Conservation (phyloP, 2,888 invertebrate genomes). For the Trachelus troglodyta region DNA sequence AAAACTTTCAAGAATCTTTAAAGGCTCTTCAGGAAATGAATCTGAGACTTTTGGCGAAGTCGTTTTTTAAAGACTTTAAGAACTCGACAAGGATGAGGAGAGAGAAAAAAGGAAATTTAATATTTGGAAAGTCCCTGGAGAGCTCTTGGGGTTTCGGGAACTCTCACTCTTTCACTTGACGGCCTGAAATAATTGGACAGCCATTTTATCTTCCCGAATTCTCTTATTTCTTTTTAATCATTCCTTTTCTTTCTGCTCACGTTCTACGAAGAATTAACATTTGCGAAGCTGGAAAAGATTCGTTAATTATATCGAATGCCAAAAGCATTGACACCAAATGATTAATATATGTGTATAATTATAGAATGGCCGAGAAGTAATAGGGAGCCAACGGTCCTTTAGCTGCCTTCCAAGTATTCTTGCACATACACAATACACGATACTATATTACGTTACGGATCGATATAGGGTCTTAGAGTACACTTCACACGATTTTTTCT, state of each 20-base stretch:
- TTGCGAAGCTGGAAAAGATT: conserved; percentile 1
- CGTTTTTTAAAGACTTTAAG: not conserved
- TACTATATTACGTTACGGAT: conserved; percentile 9
- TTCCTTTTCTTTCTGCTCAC: not conserved
- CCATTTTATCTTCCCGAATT: not conserved
- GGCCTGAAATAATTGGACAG: not conserved
- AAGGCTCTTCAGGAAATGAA: not conserved
- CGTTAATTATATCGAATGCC: conserved; percentile 17
- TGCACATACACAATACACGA: not conserved
- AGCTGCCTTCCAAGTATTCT: conserved; percentile 17
- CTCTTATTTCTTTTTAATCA: not conserved
- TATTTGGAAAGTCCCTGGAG: not conserved
- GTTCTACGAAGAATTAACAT: not conserved
- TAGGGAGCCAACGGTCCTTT: conserved; percentile 5
- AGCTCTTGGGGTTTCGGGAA: not conserved
- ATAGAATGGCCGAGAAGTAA: conserved; percentile 10
- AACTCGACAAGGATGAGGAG: not conserved
- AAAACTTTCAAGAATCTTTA: not conserved
- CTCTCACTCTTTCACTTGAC: not conserved
- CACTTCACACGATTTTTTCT: not conserved
- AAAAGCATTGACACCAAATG: conserved; percentile 22
- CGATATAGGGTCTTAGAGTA: not conserved
- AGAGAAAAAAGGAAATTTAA: not conserved
- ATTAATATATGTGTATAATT: conserved; percentile 6
- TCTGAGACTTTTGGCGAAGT: not conserved